Evolutionary conservation across 2,888 invertebrate genomes (phyloP).

Genomic region (Euproctis similis): DNA sequence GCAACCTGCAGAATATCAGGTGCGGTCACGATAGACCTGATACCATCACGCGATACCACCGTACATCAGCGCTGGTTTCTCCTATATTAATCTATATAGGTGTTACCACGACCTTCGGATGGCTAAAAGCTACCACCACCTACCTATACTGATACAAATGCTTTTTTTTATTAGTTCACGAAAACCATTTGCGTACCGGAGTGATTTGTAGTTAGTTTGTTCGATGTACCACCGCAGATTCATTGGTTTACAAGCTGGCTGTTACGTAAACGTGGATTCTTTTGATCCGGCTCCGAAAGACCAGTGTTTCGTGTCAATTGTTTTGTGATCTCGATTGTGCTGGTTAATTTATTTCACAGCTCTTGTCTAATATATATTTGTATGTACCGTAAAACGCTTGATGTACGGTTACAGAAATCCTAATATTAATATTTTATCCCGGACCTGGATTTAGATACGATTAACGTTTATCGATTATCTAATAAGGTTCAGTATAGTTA

Average conservation of each 20-base stretch:
- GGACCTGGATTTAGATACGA: no score
- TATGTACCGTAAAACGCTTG: no score
- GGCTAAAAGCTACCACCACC: constrained; percentile 19
- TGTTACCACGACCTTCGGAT: constrained; percentile 20
- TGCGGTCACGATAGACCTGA: constrained; percentile 42
- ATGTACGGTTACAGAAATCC: no score
- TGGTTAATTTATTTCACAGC: no score
- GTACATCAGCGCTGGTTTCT: constrained; percentile 35
- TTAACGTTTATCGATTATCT: no score
- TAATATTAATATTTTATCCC: no score
- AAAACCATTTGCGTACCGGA: constrained; percentile 27
- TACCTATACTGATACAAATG: constrained; percentile 5
- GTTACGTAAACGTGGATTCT: constrained; percentile 18
- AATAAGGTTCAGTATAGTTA: no score
- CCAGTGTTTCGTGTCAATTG: constrained; percentile 20
- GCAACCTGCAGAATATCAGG: constrained; percentile 35
- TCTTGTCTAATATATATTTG: no score
- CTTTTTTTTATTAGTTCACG: constrained; percentile 20
- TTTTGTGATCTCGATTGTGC: constrained; percentile 13
- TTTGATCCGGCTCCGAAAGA: constrained; percentile 23
- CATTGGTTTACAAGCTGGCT: constrained; percentile 25
- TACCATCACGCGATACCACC: constrained; percentile 41
- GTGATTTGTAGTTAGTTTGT: constrained; percentile 28
- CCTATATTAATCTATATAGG: constrained; percentile 12
- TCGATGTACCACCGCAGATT: constrained; percentile 19